Percentiles rank a stretch among this genome's conserved stretches.
phyloP scores from a whole-genome alignment of 2,113 vertebrate genomes.

The Brachyhypopomus gauderio region DNA sequence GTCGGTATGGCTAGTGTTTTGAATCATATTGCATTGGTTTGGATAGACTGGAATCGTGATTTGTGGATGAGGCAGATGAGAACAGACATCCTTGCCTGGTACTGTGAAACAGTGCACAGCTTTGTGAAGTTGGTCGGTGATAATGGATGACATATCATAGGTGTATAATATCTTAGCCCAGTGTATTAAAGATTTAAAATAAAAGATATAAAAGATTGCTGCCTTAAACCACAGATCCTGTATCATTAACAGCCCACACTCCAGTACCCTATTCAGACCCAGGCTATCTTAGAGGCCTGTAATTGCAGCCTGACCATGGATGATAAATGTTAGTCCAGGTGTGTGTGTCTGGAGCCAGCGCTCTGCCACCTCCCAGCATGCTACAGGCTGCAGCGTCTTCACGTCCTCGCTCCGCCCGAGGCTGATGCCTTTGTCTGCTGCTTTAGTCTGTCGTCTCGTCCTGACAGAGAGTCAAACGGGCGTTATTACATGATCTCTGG shows the following conservation, averaged over 20 bases:
- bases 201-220: background rate
- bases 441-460: constrained; percentile 49
- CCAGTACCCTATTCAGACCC: constrained; percentile 30
- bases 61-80: no score
- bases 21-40: no score
- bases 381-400: constrained; percentile 43
- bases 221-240: constrained; percentile 8
- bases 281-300: constrained; percentile 56
- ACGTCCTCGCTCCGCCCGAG: constrained; percentile 37
- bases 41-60: no score
- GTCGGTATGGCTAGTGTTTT: no score
- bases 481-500: constrained; percentile 48
- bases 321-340: constrained; percentile 68
- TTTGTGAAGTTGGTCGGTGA: no score
- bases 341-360: constrained; percentile 47
- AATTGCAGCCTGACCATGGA: constrained; percentile 65
- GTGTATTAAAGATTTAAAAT: background rate
- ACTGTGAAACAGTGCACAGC: no score
- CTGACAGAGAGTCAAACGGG: constrained; percentile 32
- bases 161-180: no score
- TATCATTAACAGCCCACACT: constrained; percentile 17
- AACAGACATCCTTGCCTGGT: no score
- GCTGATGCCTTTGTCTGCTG: constrained; percentile 52
- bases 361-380: constrained; percentile 57
- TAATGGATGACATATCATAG: no score